Evolutionary conservation across 2,888 invertebrate genomes (phyloP), one percentile per base, ranked within the genome.

Genomic region (Thymelicus acteon): DNA sequence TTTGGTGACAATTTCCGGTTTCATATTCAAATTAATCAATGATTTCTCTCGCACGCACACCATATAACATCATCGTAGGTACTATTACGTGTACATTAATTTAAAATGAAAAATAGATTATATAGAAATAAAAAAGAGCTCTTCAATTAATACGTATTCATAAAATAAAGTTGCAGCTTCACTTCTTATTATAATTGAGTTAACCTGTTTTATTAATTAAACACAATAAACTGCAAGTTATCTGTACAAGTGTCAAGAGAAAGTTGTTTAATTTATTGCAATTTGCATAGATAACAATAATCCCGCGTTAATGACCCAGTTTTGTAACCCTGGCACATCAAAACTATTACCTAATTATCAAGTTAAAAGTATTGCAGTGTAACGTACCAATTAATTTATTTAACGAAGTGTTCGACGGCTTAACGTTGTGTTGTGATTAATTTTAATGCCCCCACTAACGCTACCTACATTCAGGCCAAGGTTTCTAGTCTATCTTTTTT

Each of bases 401-500:
- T 70, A 70, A 64, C 63, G 70, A 64, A 70, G 64, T 70, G 58
- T 70, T 70, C 60, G 60, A 70, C 60, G 65, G 44, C 60, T 65
- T 70, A 70, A 47, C 44, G 65, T 19, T 19, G 19, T 2, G 19
- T 60, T 44, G 71, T 70, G 64, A 70, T 73, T 73, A 73, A 73
- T 72, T 70, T 75, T 73, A 75, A 74, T 74, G 70, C 70, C 69
- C 72, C 72, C 68, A 72, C 66, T 73, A 66, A 72, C 73, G 74
- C 67, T 69, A 61, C 69, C 67, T 69, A 61, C 69, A 72, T 72
- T 64, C 71, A 67, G 76, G 76, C 69, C 76, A 75, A 77, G 74
- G 76, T 70, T 70, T 64, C 44, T 24, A 19, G n/a, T 63, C 15
- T 44, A 48, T 70, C 63, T 60, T 70, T 68, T 69, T 48, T 70